A percentile compares a stretch with the other conserved stretches of the same genome.
phyloP scores from a whole-genome alignment of 2,797 vertebrate species.

The Oceanodroma leucorhoa region DNA sequence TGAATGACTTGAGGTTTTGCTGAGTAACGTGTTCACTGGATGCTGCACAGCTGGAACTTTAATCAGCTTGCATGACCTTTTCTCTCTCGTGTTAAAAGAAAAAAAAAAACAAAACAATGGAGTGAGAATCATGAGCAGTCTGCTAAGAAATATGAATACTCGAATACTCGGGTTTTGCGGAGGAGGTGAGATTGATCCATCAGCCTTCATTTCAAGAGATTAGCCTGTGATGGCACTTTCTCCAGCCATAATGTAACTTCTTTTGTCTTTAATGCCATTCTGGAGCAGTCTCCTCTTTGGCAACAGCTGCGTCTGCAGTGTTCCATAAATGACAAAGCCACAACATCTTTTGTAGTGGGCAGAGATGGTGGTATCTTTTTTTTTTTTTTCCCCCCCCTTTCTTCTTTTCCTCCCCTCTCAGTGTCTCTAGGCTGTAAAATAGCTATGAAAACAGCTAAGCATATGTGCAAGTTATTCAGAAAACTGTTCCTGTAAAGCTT shows the following conservation, averaged over 20 bases:
- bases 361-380: not conserved
- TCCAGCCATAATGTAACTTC: not conserved
- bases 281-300: not conserved
- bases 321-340: not conserved
- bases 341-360: not conserved
- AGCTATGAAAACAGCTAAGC: slow-evolving; percentile 2
- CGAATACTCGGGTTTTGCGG: not conserved
- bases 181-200: not conserved
- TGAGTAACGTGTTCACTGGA: not conserved
- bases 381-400: too few species aligned
- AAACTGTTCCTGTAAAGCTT: slow-evolving; percentile 6
- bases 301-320: not conserved
- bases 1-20: not conserved
- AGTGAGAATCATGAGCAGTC: not conserved
- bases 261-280: not conserved
- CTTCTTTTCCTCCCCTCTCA: not conserved
- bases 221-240: not conserved
- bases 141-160: not conserved
- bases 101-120: not conserved
- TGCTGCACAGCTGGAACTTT: slow-evolving; percentile 27
- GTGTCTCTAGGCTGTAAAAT: slow-evolving; percentile 6
- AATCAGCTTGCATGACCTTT: not conserved
- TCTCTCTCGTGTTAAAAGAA: not conserved
- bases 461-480: not conserved
- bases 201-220: not conserved